These are phyloP conservation scores for Ammodytes dubius DNA, from an alignment of 2,113 vertebrate genomes.

Conservation along the genomic window DNA sequence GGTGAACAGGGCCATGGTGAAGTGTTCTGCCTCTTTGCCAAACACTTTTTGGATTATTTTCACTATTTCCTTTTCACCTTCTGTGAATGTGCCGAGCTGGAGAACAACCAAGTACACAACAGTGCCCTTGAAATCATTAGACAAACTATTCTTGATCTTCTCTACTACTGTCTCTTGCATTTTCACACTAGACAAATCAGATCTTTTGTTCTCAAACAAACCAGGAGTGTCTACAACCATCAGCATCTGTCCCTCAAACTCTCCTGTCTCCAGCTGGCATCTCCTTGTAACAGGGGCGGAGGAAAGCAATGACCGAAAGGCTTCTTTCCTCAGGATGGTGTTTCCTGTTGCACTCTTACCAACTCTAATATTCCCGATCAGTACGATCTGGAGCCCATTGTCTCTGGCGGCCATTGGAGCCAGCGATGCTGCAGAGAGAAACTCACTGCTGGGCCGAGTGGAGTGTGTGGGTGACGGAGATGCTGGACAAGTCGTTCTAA, in stretches of 20 bases:
- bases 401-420: neutral
- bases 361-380: neutral
- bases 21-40: neutral
- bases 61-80: neutral
- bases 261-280: neutral
- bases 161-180: neutral
- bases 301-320: neutral
- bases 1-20: conserved; percentile 8
- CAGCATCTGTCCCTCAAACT: neutral
- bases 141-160: no score
- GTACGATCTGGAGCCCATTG: neutral
- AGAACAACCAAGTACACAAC: neutral
- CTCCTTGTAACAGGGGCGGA: neutral
- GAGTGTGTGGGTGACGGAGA: no score
- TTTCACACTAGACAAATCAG: no score
- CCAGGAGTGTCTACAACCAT: neutral
- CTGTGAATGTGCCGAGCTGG: neutral
- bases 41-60: neutral
- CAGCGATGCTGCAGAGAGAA: no score
- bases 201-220: neutral
- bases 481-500: no score
- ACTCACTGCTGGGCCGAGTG: no score
- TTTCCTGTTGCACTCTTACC: conserved; percentile 18
- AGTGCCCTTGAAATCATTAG: no score
- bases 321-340: neutral